A percentile compares a stretch with the other conserved stretches of the same genome.
phyloP scores from a whole-genome alignment of 2,113 vertebrate species.

The Nipponia nippon region DNA sequence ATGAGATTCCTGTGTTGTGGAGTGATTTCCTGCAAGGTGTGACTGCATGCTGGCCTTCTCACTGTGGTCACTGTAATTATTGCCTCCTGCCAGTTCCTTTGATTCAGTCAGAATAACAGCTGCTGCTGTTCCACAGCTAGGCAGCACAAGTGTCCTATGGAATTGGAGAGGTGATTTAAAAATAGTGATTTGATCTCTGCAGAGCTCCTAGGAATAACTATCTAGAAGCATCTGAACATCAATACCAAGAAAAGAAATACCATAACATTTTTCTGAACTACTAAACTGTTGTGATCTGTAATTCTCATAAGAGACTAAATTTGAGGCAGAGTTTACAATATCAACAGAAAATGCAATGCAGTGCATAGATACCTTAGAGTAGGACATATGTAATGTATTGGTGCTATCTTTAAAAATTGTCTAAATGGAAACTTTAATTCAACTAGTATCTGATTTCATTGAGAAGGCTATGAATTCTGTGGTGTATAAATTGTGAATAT shows the following conservation, averaged over 20 bases:
- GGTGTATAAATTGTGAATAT: not conserved
- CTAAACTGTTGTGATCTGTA: not conserved
- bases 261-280: not conserved
- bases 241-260: not conserved
- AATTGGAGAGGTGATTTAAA: not conserved
- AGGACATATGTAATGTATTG: too few species aligned
- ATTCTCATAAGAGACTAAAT: not conserved
- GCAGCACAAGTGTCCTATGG: not conserved
- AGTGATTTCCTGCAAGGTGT: not conserved
- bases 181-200: not conserved
- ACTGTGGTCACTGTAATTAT: rapidly evolving
- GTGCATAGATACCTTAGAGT: not conserved
- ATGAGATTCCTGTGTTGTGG: not conserved
- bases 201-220: not conserved
- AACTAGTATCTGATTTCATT: not conserved
- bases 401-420: not conserved
- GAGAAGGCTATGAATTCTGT: not conserved
- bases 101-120: not conserved
- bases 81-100: not conserved
- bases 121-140: not conserved
- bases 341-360: not conserved
- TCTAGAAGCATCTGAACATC: not conserved
- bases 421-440: not conserved
- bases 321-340: not conserved
- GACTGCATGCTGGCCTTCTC: too few species aligned